Base-by-base conservation (phyloP, 1,140 invertebrate species). In the Frieseomelitta varia region DNA sequence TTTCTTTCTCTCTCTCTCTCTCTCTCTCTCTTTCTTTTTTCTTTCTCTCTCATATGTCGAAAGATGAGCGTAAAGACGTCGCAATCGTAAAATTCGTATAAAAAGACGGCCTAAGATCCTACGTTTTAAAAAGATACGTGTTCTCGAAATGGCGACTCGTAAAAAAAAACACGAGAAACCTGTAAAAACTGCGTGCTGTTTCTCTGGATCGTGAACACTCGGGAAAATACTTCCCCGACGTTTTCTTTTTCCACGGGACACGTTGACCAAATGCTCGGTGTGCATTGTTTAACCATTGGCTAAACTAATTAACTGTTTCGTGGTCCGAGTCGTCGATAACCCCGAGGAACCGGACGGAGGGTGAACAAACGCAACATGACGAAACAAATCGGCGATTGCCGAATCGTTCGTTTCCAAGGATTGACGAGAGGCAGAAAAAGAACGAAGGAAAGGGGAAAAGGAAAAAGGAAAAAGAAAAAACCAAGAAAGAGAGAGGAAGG, bases 401-500 rank as follows among this genome's bases (percentile, higher is more conserved):
- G 10, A 56, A 39, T n/a, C 30, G 24, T 4, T 34, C 19, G 15
- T 58, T 63, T 51, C 30, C 19, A 24, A 75, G 73, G 24, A 24
- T 53, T 21, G 21, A 51, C 39, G 24, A 72, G 19, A 12, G 14
- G 27, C 39, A 10, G 15, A 73, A 17, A n/a, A 11, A 68, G 19
- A 15, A 11, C 4, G 8, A 34, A 14, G 21, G 15, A 67, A 19
- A n/a, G 14, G n/a, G 24, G 53, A 17, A 39, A 11, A 68, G 10
- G 3, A 3, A 17, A 2, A 21, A 14, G 19, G 15, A 67, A 19
- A 24, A 3, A 1, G 12, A 6, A 4, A 24, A n/a, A n/a, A n/a
- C n/a, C n/a, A n/a, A 0, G 4, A 2, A 1, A 14, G 2, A 2
- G 2, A 1, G 11, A 2, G 3, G 0, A 21, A 30, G 0, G 0